A percentile compares a stretch with the other conserved stretches of the same genome.
Evolutionary conservation across 2,888 invertebrate genomes (phyloP).

Genomic region (Agrochola lota): DNA sequence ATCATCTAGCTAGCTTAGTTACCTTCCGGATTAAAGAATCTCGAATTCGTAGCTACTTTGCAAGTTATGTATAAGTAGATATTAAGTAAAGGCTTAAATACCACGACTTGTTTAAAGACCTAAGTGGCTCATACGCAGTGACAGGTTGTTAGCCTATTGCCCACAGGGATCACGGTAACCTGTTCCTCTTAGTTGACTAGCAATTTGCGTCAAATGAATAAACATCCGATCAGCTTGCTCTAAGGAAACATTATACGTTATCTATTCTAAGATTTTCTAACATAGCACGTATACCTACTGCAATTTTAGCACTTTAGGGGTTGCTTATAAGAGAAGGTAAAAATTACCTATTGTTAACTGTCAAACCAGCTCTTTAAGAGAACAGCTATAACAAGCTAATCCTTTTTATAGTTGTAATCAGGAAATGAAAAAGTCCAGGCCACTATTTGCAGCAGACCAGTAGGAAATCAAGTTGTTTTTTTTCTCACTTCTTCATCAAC

Average conservation of each 20-base stretch:
- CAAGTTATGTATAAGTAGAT: conserved; percentile 12
- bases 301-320: neutral
- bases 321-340: neutral
- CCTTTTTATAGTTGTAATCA: neutral
- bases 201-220: conserved; percentile 28
- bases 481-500: no score
- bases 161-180: conserved; percentile 39
- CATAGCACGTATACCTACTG: neutral
- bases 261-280: neutral
- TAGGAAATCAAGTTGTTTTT: neutral
- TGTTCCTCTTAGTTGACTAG: conserved; percentile 22
- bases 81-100: conserved; percentile 18
- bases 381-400: neutral
- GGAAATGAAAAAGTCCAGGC: neutral
- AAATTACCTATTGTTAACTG: neutral
- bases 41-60: neutral
- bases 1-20: neutral
- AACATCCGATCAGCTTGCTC: conserved; percentile 15
- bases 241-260: conserved; percentile 13
- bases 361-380: neutral
- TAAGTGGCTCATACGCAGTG: conserved; percentile 26
- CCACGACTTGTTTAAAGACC: conserved; percentile 24
- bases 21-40: neutral
- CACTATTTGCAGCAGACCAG: neutral
- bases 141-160: conserved; percentile 40